These are phyloP conservation scores for Epinotia bilunana DNA, from an alignment of 2,888 invertebrate species.

Conservation along the genomic window DNA sequence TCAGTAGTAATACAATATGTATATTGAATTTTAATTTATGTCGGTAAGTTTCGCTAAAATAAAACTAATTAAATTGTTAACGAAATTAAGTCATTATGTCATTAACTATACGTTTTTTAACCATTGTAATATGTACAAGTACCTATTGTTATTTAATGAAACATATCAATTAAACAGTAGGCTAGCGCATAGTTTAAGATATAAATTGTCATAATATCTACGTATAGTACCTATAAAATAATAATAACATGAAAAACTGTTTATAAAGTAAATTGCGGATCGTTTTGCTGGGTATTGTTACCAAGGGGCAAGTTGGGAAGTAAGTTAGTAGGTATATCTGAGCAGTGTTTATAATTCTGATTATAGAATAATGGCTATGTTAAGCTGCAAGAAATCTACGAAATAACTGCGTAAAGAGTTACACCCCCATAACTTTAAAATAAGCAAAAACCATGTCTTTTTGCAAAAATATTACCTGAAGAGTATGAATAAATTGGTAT, in stretches of 20 bases:
- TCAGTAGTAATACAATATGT: background rate
- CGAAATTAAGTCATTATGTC: background rate
- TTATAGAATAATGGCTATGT: background rate
- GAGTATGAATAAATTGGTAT: background rate
- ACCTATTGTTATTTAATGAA: conserved; percentile 2
- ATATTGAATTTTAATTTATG: background rate
- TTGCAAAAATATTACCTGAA: too few species aligned
- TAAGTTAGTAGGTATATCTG: background rate
- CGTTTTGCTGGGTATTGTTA: background rate
- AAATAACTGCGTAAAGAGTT: background rate
- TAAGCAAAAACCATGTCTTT: background rate
- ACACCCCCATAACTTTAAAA: background rate
- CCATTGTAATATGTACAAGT: background rate
- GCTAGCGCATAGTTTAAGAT: background rate
- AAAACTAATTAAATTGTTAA: background rate
- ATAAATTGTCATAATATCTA: background rate
- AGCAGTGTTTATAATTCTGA: background rate
- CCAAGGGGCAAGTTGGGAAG: background rate
- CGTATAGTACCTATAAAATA: background rate
- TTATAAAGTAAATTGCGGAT: background rate
- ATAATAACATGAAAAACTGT: background rate
- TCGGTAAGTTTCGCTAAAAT: background rate
- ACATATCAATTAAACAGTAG: conserved; percentile 19
- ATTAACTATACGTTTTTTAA: too few species aligned
- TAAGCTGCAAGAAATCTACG: background rate